Evolutionary conservation across 2,888 invertebrate genomes (phyloP).

Genomic region (Andrena hattorfiana): DNA sequence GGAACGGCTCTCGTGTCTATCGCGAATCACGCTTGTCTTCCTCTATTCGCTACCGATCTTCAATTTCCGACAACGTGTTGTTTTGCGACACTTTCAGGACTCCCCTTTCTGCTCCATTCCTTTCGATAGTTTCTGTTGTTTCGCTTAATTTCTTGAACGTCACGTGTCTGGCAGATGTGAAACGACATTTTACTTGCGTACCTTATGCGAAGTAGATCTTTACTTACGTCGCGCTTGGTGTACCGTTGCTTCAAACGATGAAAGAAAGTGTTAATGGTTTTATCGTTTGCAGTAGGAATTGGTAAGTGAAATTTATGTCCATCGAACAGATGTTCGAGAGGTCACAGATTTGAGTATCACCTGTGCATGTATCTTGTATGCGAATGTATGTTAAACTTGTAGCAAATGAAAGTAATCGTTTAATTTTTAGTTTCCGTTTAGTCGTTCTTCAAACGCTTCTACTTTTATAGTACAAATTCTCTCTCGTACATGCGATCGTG

Average conservation of each 20-base stretch:
- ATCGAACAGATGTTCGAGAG: neutral
- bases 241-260: neutral
- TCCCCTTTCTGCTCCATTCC: neutral
- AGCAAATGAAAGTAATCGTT: neutral
- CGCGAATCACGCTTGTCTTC: slow-evolving; percentile 12
- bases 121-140: neutral
- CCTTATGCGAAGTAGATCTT: neutral
- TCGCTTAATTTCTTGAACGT: neutral
- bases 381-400: slow-evolving; percentile 1
- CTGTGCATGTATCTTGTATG: neutral
- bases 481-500: too few relatives aligned
- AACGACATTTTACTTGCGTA: neutral
- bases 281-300: slow-evolving; percentile 28
- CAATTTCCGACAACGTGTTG: slow-evolving; percentile 15
- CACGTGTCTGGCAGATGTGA: neutral
- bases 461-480: too few relatives aligned
- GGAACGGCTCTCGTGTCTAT: neutral
- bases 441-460: too few relatives aligned
- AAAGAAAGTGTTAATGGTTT: slow-evolving; percentile 19
- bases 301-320: neutral
- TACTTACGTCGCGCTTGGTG: too few relatives aligned
- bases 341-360: neutral
- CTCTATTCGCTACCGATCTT: slow-evolving; percentile 11
- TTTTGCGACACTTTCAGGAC: neutral
- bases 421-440: too few relatives aligned